Conservation (phyloP, 2,113 vertebrate species). For the Pomatorhinus ruficollis region DNA sequence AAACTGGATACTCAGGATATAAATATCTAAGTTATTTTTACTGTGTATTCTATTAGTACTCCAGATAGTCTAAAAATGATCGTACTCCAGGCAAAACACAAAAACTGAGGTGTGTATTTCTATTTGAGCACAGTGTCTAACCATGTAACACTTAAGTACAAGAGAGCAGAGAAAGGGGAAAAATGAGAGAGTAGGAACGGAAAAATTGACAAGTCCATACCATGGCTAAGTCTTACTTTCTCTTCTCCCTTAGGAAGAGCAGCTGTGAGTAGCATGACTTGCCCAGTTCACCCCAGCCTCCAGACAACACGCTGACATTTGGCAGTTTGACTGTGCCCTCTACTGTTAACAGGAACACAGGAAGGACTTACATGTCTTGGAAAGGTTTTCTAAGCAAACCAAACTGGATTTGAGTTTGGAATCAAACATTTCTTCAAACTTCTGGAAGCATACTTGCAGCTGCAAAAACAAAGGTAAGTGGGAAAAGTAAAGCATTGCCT, state of each 20-base stretch:
- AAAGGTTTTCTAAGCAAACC: conserved; percentile 76
- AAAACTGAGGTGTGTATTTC: background rate
- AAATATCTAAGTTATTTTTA: conserved; percentile 24
- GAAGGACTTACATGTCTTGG: conserved; percentile 80
- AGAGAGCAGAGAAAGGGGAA: background rate
- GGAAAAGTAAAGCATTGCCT: background rate
- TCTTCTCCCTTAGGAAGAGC: background rate
- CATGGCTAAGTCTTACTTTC: background rate
- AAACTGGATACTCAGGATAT: background rate
- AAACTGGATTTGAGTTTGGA: conserved; percentile 75
- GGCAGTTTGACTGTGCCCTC: conserved; percentile 54
- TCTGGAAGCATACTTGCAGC: conserved; percentile 80
- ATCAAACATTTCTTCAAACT: conserved; percentile 76
- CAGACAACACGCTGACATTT: background rate
- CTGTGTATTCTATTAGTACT: background rate
- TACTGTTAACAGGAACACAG: conserved; percentile 43
- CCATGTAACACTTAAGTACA: background rate
- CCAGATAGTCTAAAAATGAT: background rate
- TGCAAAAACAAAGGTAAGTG: conserved; percentile 56
- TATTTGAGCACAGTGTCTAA: background rate
- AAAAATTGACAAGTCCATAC: background rate
- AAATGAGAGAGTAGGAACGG: background rate
- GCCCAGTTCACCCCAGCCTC: background rate
- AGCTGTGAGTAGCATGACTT: background rate
- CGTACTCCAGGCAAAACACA: background rate